Base-by-base conservation (phyloP, 2,888 invertebrate genomes). In the Seira sanloemensis region DNA sequence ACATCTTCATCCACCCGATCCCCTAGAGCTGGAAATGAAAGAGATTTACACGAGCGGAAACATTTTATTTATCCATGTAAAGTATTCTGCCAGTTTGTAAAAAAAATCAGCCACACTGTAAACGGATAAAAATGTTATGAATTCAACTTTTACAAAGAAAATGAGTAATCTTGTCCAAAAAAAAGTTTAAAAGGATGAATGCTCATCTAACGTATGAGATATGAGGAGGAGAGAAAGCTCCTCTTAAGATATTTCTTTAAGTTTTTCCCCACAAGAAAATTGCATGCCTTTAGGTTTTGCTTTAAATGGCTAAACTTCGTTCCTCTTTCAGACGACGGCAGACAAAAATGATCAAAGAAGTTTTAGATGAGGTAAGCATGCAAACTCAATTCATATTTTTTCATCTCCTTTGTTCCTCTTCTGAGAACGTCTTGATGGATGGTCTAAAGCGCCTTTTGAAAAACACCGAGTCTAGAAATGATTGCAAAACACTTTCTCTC, bases 321-420 rank as follows among this genome's bases (percentile, higher is more conserved):
- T n/a, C n/a, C n/a, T n/a, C n/a, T 50, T 50, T 50, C 16, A 37
- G 37, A 7, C 12, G 37, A 50, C 16, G 16, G n/a, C 50, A 50
- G 50, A 50, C 50, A 50, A 50, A 50, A 50, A 50, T 50, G 50
- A 50, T 50, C 50, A 50, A 50, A 50, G 50, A 50, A 50, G 50
- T 50, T 50, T 50, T 50, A 50, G 50, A 50, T 50, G 50, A 50
- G 50, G 50, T 50, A 50, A 50, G 50, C 50, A 50, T 50, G 50
- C 50, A 50, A 50, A 50, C 50, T 50, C 50, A 50, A 50, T 50
- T 50, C 50, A 50, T 50, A 16, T 50, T 7, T 50, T 50, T 18
- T 18, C 16, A n/a, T 12, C 37, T 37, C 37, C 50, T 50, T 12
- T 50, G 50, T 50, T n/a, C n/a, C 50, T 50, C 16, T 50, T 50